Evolutionary conservation across 1,140 invertebrate species (phyloP), one percentile per base, ranked within the genome.

Genomic region (Drosophila truncata): DNA sequence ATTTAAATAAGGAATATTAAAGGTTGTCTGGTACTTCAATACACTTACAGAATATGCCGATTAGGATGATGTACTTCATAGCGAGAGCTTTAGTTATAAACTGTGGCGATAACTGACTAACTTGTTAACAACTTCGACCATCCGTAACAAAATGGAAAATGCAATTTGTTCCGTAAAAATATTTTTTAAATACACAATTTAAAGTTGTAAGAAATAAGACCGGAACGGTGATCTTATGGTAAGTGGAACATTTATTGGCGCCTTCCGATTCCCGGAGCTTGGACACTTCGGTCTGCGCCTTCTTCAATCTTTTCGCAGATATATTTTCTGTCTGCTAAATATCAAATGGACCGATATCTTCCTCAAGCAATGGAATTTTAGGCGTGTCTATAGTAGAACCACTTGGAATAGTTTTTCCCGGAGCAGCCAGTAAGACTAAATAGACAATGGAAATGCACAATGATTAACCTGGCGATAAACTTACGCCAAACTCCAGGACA

Each of bases 1-100:
- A 44, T 10, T 5, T 46, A 9, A 13, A 5, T 7, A 11, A 18
- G 1, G 0, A 35, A 20, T n/a, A 4, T 10, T 4, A 20, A 25
- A 4, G 18, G 11, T 13, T 37, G 2, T 9, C 7, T 2, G 13
- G 1, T 20, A 18, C n/a, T 9, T 13, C 27, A 8, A 1, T 2
- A 49, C 47, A 70, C 66, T 70, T 70, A 67, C 66, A 10, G 11
- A 47, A 44, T 18, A 71, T 29, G 39, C 9, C 18, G 27, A 70
- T 6, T 13, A 57, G 9, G 5, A 8, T 18, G 10, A 55, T 37
- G 33, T 31, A 57, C 39, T 57, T 37, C 67, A 71, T 71, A 7
- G 13, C 47, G 9, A 6, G n/a, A 37, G 35, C 7, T 18, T 46
- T 3, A 14, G 20, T 41, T 47, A 0, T 6, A 29, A 23, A 71